Evolutionary conservation across 1,140 invertebrate genomes (phyloP).

Genomic region (Pogonomyrmex californicus): DNA sequence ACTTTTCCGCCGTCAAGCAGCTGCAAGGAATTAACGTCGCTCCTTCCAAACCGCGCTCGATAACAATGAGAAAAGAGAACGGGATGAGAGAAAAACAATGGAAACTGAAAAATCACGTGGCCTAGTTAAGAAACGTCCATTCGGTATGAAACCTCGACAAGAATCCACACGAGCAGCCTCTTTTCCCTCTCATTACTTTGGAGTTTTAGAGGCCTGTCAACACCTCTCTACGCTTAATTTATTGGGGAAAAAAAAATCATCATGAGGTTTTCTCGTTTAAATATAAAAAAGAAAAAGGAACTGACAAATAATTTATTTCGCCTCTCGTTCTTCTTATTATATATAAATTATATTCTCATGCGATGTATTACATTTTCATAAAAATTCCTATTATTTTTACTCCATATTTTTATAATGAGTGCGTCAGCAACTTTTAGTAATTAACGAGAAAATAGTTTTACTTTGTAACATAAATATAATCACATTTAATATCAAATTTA

Average conservation of each 20-base stretch:
- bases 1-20: constrained; percentile 53
- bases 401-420: not conserved
- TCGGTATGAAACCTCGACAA: constrained; percentile 39
- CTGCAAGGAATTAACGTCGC: constrained; percentile 63
- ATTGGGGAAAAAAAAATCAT: not conserved
- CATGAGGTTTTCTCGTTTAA: constrained; percentile 24
- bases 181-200: constrained; percentile 45
- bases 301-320: constrained; percentile 27
- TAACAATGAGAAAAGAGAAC: constrained; percentile 17
- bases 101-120: constrained; percentile 60
- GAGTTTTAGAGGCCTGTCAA: constrained; percentile 15
- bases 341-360: not conserved
- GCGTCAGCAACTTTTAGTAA: not conserved
- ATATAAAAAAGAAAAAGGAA: constrained; percentile 1
- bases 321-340: constrained; percentile 2
- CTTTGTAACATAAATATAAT: constrained; percentile 12
- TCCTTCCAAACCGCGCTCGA: constrained; percentile 17
- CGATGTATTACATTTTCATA: not conserved
- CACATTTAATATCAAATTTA: constrained; percentile 29
- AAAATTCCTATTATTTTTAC: not conserved
- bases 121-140: constrained; percentile 49
- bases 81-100: constrained; percentile 57
- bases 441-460: not conserved
- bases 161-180: constrained; percentile 9
- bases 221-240: constrained; percentile 35